phyloP scores from a whole-genome alignment of 2,113 vertebrate genomes.

The Mugil cephalus region DNA sequence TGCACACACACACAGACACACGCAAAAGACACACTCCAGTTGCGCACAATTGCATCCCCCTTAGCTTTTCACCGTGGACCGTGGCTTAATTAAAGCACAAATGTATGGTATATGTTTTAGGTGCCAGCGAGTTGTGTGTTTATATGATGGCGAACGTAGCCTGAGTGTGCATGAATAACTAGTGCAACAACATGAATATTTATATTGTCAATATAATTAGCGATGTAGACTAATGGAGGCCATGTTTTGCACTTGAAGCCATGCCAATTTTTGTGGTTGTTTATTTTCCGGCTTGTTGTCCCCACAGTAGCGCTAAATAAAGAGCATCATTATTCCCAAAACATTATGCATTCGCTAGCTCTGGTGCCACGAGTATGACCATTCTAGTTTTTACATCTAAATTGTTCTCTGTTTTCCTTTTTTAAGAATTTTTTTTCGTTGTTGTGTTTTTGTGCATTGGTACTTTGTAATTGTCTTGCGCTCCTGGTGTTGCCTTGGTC shows the following conservation, averaged over 20 bases:
- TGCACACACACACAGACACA: constrained; percentile 32
- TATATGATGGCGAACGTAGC: constrained; percentile 73
- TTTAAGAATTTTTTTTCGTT: constrained; percentile 30
- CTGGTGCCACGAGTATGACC: constrained; percentile 59
- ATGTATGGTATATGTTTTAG: constrained; percentile 82
- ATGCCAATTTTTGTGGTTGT: constrained; percentile 80
- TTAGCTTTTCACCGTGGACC: constrained; percentile 67
- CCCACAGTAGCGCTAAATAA: constrained; percentile 82
- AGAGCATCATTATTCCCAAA: constrained; percentile 79
- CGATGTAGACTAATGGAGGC: constrained; percentile 82
- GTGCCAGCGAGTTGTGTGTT: constrained; percentile 79
- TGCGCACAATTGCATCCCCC: constrained; percentile 63
- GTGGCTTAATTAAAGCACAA: constrained; percentile 84
- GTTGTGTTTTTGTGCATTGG: constrained; percentile 29
- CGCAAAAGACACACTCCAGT: constrained; percentile 38
- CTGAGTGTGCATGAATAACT: constrained; percentile 81
- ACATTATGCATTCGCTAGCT: constrained; percentile 57
- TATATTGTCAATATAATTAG: constrained; percentile 87
- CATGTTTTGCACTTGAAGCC: constrained; percentile 83
- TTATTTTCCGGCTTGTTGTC: constrained; percentile 81
- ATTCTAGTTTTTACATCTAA: constrained; percentile 61
- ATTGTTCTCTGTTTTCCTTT: constrained; percentile 47
- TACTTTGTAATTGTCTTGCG: constrained; percentile 62
- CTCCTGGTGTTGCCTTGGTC: constrained; percentile 50
- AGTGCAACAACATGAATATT: constrained; percentile 84